phyloP scores from a whole-genome alignment of 2,113 vertebrate genomes.

The Desmodus rotundus region DNA sequence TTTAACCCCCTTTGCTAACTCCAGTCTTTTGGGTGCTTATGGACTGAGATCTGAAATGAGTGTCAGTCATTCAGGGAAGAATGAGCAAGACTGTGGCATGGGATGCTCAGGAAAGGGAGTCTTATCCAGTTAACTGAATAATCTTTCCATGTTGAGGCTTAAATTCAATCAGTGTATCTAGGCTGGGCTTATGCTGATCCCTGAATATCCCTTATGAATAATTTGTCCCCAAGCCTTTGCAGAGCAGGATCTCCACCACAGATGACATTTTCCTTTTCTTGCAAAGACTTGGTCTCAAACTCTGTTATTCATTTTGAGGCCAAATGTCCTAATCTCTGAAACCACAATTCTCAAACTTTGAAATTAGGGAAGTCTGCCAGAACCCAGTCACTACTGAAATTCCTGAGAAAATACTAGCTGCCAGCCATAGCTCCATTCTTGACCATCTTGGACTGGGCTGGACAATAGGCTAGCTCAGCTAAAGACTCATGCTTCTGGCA shows the following conservation, averaged over 20 bases:
- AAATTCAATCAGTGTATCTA: not conserved
- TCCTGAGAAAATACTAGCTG: not conserved
- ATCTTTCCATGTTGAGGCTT: not conserved
- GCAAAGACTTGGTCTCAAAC: not conserved
- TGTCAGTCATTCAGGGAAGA: not conserved
- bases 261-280: not conserved
- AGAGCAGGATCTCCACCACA: not conserved
- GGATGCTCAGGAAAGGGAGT: not conserved
- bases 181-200: not conserved
- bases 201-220: not conserved
- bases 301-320: not conserved
- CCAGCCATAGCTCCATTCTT: not conserved
- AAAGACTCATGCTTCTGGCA: accelerated
- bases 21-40: not conserved
- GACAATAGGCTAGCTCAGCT: not conserved
- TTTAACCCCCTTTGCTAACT: not conserved
- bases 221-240: not conserved
- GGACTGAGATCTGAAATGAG: not conserved
- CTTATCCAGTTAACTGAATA: not conserved
- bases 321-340: not conserved
- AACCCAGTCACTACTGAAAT: not conserved
- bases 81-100: not conserved
- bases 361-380: not conserved
- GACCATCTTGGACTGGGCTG: not conserved
- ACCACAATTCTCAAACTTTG: not conserved